Percentiles rank a stretch among this genome's conserved stretches.
Conservation (phyloP, 2,113 vertebrate genomes). For the Spea bombifrons region DNA sequence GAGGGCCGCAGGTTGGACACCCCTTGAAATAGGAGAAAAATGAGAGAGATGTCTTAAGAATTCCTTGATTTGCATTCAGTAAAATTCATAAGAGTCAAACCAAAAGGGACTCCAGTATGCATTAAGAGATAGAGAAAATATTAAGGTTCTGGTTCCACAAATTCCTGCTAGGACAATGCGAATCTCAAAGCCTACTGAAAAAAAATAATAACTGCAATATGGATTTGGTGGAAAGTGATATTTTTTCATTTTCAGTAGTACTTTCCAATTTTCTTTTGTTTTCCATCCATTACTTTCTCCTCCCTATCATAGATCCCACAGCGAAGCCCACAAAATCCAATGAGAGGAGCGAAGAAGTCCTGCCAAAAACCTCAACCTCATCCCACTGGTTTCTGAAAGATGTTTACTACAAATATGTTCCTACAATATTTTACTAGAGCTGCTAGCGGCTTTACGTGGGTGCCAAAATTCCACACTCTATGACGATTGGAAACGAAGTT, state of each 20-base stretch:
- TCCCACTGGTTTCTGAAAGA: conserved; percentile 21
- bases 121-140: not conserved
- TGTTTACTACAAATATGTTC: conserved; percentile 32
- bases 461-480: not conserved
- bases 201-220: conserved; percentile 28
- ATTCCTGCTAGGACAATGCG: conserved; percentile 23
- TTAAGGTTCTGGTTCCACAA: not conserved
- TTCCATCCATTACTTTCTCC: conserved; percentile 22
- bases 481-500: not conserved
- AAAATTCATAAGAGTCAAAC: too few relatives aligned
- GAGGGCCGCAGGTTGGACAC: too few relatives aligned
- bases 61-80: too few relatives aligned
- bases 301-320: conserved; percentile 23
- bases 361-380: conserved; percentile 30
- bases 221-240: conserved; percentile 40
- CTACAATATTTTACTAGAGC: not conserved
- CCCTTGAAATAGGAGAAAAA: too few relatives aligned
- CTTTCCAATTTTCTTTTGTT: conserved; percentile 30
- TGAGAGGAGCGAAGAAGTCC: conserved; percentile 5
- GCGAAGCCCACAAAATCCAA: conserved; percentile 37
- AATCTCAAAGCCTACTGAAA: conserved; percentile 22
- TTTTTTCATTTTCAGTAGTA: conserved; percentile 37
- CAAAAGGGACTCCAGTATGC: too few relatives aligned
- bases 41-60: too few relatives aligned
- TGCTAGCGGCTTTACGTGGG: not conserved